These are phyloP conservation scores for Plectrocnemia conspersa DNA, from an alignment of 1,140 invertebrate genomes.

Conservation along the genomic window DNA sequence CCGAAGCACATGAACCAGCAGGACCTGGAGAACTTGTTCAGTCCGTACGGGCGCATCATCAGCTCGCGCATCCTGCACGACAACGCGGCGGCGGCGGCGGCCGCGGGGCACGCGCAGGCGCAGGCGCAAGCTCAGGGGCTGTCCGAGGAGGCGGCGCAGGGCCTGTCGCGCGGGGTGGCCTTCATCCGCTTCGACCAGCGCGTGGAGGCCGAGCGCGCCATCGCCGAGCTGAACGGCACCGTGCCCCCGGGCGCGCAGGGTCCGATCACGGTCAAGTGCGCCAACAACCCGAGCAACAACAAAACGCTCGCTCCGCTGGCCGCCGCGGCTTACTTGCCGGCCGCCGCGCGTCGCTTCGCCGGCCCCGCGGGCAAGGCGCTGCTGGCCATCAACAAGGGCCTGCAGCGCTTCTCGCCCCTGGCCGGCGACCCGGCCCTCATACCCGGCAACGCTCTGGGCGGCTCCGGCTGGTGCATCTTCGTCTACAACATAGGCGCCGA, in stretches of 20 bases:
- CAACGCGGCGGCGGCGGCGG: constrained; percentile 63
- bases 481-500: constrained; percentile 91
- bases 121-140: constrained; percentile 45
- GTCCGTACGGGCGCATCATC: constrained; percentile 78
- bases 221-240: constrained; percentile 58
- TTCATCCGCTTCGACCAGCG: constrained; percentile 60
- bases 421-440: constrained; percentile 73
- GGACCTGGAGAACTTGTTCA: constrained; percentile 79
- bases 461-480: constrained; percentile 86
- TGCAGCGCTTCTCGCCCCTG: constrained; percentile 80
- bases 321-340: constrained; percentile 51
- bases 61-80: constrained; percentile 84
- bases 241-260: constrained; percentile 55
- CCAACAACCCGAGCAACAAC: constrained; percentile 59
- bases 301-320: constrained; percentile 50
- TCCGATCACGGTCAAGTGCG: constrained; percentile 59
- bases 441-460: constrained; percentile 68
- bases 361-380: constrained; percentile 64
- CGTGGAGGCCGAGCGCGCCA: constrained; percentile 56
- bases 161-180: constrained; percentile 57
- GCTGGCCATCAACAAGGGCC: constrained; percentile 84
- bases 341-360: constrained; percentile 51
- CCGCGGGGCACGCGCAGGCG: background rate
- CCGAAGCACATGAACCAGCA: constrained; percentile 81
- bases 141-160: constrained; percentile 45